Evolutionary conservation across 2,797 vertebrate species (phyloP), one percentile per base, ranked within the genome.

Genomic region (Lepus oiostolus): DNA sequence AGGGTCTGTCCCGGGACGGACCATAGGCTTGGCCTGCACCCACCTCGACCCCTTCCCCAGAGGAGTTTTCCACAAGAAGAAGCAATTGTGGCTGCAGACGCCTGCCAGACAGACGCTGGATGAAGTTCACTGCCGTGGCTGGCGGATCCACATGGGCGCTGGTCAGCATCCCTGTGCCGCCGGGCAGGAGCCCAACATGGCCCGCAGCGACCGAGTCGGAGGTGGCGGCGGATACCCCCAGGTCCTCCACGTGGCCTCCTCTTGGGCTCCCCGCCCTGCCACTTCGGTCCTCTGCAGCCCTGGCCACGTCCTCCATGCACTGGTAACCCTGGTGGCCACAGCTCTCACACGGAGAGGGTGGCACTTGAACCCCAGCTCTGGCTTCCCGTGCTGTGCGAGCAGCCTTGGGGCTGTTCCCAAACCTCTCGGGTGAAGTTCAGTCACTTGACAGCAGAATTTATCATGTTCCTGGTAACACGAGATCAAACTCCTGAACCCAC

Each of bases 1-100:
- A 21, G 54, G 16, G 54, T 21, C 54, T 58, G 54, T 58, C 54
- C 19, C 21, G 16, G 13, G 54, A 58, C 1, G 42, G 42, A 47
- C 42, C 42, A 47, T 8, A 47, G 19, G 54, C 54, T 58, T 21
- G 19, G 54, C 54, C 54, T 58, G 19, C 14, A 58, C 54, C 28
- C 5, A 30, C 8, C 4, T 5, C 21, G n/a, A 50, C 90, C 16
- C 3, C 32, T 32, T 19, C 19, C 54, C 52, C 63, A 21, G 90
- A 63, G 93, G 79, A 38, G 26, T 32, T 90, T 79, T 30, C 21
- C n/a, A 58, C 32, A 52, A 81, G 38, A 12, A 87, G 72, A 96
- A 95, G 81, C 42, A 72, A 96, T 85, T 63, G 67, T 72, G 76
- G 42, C 47, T 60, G 65, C 54, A 74, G 90, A 92, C 87, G 82